A percentile compares a stretch with the other conserved stretches of the same genome.
phyloP scores from a whole-genome alignment of 2,888 invertebrate species.

The Tupiocoris notatus region DNA sequence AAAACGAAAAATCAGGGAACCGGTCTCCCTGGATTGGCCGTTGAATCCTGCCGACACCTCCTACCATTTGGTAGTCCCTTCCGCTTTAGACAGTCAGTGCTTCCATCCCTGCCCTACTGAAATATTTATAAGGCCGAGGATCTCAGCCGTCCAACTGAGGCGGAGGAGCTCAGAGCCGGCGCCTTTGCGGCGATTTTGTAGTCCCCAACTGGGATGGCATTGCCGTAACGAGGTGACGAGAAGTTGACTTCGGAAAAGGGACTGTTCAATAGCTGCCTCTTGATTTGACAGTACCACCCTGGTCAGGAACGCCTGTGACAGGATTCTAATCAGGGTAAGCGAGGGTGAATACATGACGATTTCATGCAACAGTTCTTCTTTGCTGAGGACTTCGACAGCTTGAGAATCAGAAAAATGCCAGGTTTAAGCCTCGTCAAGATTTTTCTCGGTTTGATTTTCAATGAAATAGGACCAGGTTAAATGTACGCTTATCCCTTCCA shows the following conservation, averaged over 20 bases:
- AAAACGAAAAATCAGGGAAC: neutral
- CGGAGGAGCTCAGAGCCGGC: neutral
- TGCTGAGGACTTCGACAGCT: no score
- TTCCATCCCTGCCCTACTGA: neutral
- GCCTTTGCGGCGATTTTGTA: neutral
- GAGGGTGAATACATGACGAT: no score
- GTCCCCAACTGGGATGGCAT: neutral
- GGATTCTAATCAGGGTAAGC: no score
- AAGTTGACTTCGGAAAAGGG: neutral
- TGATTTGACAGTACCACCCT: neutral
- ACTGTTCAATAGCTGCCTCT: neutral
- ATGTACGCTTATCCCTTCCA: no score
- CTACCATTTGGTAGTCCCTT: neutral
- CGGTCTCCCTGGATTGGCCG: neutral
- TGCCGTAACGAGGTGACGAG: neutral
- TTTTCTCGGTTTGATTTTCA: no score
- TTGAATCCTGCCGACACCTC: neutral
- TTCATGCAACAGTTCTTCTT: no score
- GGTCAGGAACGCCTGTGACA: no score
- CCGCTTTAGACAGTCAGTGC: neutral
- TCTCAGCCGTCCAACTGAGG: no score
- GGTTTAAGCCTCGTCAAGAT: no score
- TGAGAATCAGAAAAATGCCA: no score
- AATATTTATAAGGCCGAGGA: neutral
- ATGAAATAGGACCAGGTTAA: no score